A percentile compares a stretch with the other conserved stretches of the same genome.
phyloP scores from a whole-genome alignment of 1,140 invertebrate genomes.

The Pseudobourletiella spinata region DNA sequence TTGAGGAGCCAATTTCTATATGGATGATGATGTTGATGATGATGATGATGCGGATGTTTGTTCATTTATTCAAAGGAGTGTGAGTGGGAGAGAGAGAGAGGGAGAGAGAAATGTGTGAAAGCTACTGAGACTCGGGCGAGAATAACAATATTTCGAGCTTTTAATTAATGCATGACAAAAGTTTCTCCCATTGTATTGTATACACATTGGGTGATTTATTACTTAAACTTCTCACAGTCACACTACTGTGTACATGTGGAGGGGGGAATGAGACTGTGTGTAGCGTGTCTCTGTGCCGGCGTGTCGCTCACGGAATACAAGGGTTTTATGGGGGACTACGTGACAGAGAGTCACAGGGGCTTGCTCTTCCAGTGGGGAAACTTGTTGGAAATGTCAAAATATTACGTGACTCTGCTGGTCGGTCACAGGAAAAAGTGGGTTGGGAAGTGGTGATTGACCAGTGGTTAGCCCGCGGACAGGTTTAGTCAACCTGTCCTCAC shows the following conservation, averaged over 20 bases:
- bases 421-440: no score
- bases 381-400: background rate
- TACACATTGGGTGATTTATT: constrained; percentile 33
- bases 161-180: constrained; percentile 38
- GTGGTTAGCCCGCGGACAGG: no score
- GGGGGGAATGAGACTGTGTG: background rate
- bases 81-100: background rate
- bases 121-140: background rate
- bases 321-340: background rate
- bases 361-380: background rate
- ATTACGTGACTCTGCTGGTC: background rate
- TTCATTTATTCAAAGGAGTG: background rate
- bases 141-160: constrained; percentile 36
- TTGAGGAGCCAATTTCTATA: no score
- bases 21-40: background rate
- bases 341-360: background rate
- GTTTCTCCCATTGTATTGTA: constrained; percentile 30
- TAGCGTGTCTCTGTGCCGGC: background rate
- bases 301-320: background rate
- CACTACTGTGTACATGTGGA: background rate
- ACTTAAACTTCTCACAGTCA: constrained; percentile 23
- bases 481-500: no score
- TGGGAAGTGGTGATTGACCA: no score
- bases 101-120: background rate
- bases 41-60: background rate